phyloP scores from a whole-genome alignment of 2,888 invertebrate genomes.

The Microplitis manilae region DNA sequence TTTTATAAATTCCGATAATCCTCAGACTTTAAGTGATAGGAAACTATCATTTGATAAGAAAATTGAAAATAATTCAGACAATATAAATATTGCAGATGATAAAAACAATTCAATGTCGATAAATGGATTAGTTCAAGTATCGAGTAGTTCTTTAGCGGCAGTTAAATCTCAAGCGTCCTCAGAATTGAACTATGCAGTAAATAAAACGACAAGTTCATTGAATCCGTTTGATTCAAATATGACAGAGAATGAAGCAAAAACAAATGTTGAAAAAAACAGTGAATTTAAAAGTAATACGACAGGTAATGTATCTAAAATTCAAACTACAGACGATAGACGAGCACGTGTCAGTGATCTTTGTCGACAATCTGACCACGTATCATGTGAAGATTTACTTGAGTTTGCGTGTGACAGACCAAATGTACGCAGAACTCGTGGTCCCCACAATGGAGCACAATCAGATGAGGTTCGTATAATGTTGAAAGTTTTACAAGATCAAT shows the following conservation, averaged over 20 bases:
- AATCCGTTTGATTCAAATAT: not conserved
- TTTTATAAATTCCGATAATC: not conserved
- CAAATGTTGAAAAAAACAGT: not conserved
- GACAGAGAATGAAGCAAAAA: not conserved
- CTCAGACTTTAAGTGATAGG: not conserved
- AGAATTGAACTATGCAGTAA: not conserved
- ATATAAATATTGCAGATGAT: not conserved
- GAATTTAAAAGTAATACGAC: not conserved
- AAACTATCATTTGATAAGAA: not conserved
- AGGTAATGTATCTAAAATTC: not conserved
- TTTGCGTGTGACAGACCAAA: conserved; percentile 88
- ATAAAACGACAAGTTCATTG: not conserved
- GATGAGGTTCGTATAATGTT: conserved; percentile 94
- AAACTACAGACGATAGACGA: not conserved
- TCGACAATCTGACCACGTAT: conserved; percentile 82
- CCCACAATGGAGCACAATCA: conserved; percentile 83
- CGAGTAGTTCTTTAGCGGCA: not conserved
- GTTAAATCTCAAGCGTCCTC: not conserved
- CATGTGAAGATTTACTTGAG: conserved; percentile 91
- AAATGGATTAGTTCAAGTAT: not conserved
- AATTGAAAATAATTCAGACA: not conserved
- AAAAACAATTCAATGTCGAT: not conserved
- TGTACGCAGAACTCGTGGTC: conserved; percentile 79
- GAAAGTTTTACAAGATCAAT: conserved; percentile 80
- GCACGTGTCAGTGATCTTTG: conserved; percentile 57